Evolutionary conservation across 2,797 vertebrate species (phyloP), one percentile per base, ranked within the genome.

Genomic region (Sparus aurata): DNA sequence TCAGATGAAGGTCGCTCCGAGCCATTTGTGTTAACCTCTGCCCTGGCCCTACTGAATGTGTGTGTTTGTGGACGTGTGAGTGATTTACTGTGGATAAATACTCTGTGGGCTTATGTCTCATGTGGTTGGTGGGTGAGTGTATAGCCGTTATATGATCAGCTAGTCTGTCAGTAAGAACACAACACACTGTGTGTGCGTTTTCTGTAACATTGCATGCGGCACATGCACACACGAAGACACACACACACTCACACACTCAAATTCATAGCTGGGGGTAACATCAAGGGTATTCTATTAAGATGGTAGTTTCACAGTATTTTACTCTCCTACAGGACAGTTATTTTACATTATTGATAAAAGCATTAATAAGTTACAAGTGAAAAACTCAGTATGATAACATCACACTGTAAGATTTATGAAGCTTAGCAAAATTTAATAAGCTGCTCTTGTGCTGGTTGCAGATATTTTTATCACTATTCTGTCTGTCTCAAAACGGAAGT

Each of bases 1-100:
- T 80, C 73, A 79, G 75, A 84, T 72, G 85, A 89, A 85, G 85
- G 83, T 65, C 20, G 75, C 87, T 85, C 71, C 69, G 7, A 87
- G 88, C 75, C 77, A 71, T 92, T 89, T 85, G 47, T 84, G 79
- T 89, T 83, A 84, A 90, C 88, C 80, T 75, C 50, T 80, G 70
- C 72, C 70, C 83, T 64, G 63, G 72, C 82, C 75, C 43, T 65
- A 50, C 53, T 75, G 73, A 46, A 52, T 76, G 23, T 68, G 46
- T 69, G 61, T 66, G 73, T 66, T 63, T 60, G 30, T 63, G 54
- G 81, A 38, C 58, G 20, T 75, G 61, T 74, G 22, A 73, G 46
- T 72, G 59, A 47, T 34, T 34, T 34, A 34, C 18, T 66, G 1
- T 63, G 62, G 64, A 41, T 60, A 69, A 67, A 58, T 69, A 65